These are phyloP conservation scores for Spermophilus dauricus DNA, from an alignment of 2,113 vertebrate species.

Conservation along the genomic window DNA sequence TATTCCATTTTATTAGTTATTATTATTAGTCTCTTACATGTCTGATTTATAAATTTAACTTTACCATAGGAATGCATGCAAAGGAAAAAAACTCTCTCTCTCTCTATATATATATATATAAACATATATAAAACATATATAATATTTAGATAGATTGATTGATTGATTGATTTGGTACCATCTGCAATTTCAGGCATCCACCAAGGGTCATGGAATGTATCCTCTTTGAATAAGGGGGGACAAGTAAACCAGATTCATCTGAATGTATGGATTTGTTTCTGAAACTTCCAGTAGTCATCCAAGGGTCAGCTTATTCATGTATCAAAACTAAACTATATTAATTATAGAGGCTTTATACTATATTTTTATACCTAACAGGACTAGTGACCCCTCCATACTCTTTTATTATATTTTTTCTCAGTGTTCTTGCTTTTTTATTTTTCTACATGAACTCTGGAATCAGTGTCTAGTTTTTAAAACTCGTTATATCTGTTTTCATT, in stretches of 20 bases:
- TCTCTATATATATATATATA: no score
- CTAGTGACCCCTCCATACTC: background rate
- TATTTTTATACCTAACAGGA: constrained; percentile 43
- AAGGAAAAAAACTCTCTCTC: background rate
- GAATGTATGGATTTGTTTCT: constrained; percentile 8
- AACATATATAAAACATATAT: no score
- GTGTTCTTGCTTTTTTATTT: constrained; percentile 47
- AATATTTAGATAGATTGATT: no score
- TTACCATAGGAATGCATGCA: background rate
- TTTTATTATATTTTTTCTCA: background rate
- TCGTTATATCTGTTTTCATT: background rate
- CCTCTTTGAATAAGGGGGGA: background rate
- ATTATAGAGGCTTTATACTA: background rate
- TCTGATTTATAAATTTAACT: background rate
- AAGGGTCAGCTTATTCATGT: background rate
- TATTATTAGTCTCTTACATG: background rate
- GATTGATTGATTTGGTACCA: background rate
- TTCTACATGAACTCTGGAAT: background rate
- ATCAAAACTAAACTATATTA: constrained; percentile 27
- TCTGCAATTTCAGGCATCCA: background rate
- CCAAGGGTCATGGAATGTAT: background rate
- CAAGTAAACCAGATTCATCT: background rate
- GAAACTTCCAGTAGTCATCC: background rate
- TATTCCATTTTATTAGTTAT: background rate
- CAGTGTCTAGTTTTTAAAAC: background rate